A percentile compares a stretch with the other conserved stretches of the same genome.
These are phyloP conservation scores for Oncorhynchus tshawytscha DNA, from an alignment of 2,113 vertebrate genomes.

Conservation along the genomic window DNA sequence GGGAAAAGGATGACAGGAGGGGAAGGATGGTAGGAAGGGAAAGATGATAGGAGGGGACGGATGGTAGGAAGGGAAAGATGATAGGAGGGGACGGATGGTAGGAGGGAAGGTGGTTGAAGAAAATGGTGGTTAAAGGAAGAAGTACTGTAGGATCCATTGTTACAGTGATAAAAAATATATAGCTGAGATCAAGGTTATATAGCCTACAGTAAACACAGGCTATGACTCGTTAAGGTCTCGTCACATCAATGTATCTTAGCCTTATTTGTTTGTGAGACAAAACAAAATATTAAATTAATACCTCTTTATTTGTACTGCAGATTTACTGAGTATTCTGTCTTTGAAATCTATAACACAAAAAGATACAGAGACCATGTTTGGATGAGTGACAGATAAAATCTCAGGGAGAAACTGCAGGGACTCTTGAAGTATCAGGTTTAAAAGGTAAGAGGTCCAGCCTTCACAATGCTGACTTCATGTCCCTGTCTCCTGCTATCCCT, in stretches of 20 bases:
- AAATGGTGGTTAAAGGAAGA: slow-evolving; percentile 44
- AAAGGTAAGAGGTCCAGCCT: neutral
- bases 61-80: slow-evolving; percentile 9
- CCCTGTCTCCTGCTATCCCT: neutral
- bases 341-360: no score
- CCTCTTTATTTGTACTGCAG: no score
- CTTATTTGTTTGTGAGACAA: no score
- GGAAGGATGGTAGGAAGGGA: neutral
- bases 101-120: slow-evolving; percentile 38
- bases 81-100: slow-evolving; percentile 38
- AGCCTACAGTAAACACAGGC: neutral
- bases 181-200: slow-evolving; percentile 20
- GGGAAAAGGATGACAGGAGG: slow-evolving; percentile 13
- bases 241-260: neutral
- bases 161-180: slow-evolving; percentile 40
- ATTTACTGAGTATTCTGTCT: no score
- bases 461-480: neutral
- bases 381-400: neutral
- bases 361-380: neutral
- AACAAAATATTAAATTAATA: no score
- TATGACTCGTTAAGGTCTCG: neutral
- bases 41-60: slow-evolving; percentile 1
- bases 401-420: neutral
- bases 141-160: slow-evolving; percentile 34
- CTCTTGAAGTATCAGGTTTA: neutral